phyloP scores from a whole-genome alignment of 1,140 invertebrate species.

The Zaprionus kolodkinae region DNA sequence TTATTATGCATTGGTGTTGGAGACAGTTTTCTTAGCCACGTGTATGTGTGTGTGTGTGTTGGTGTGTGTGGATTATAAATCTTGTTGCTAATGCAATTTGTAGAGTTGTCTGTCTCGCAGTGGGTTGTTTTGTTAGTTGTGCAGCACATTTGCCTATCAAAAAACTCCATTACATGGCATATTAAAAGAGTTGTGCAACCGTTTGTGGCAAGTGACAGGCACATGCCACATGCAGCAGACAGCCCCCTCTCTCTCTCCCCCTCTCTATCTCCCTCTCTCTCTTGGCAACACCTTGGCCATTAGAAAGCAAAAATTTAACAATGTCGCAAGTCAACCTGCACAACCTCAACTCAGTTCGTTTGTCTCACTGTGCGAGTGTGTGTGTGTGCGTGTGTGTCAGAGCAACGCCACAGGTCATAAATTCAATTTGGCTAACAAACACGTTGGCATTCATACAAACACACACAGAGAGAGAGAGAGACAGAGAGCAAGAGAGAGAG shows the following conservation, averaged over 20 bases:
- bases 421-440: slow-evolving; percentile 82
- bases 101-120: slow-evolving; percentile 15
- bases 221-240: slow-evolving; percentile 50
- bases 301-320: slow-evolving; percentile 73
- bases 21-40: background rate
- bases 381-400: slow-evolving; percentile 33
- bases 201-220: slow-evolving; percentile 63
- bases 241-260: slow-evolving; percentile 33
- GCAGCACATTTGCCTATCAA: slow-evolving; percentile 7
- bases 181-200: slow-evolving; percentile 60
- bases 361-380: background rate
- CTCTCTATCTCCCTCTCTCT: too few relatives aligned
- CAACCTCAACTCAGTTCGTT: slow-evolving; percentile 22
- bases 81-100: slow-evolving; percentile 50
- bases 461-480: slow-evolving; percentile 9
- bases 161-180: slow-evolving; percentile 52
- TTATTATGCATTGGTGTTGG: background rate
- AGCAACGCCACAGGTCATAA: slow-evolving; percentile 77
- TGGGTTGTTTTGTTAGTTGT: background rate
- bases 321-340: slow-evolving; percentile 63
- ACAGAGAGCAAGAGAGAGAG: too few relatives aligned
- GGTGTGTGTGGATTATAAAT: slow-evolving; percentile 34
- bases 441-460: slow-evolving; percentile 48
- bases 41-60: background rate
- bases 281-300: slow-evolving; percentile 71